These are phyloP conservation scores for Edolisoma coerulescens DNA, from an alignment of 2,113 vertebrate genomes.

Conservation along the genomic window DNA sequence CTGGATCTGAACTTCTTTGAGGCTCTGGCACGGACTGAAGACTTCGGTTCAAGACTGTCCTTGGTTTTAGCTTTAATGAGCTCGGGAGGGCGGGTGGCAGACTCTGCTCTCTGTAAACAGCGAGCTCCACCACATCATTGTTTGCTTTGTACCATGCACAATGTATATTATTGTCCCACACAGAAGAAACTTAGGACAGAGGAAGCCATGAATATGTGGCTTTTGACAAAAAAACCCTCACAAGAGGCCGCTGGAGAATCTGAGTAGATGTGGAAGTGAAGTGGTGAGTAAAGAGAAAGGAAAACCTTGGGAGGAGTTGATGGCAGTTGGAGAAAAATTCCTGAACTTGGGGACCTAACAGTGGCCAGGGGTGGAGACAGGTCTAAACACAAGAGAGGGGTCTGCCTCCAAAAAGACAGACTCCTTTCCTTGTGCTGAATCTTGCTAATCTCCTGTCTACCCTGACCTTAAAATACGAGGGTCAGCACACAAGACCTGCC, in stretches of 20 bases:
- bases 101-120: neutral
- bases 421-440: neutral
- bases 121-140: neutral
- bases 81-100: accelerated
- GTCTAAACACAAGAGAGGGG: neutral
- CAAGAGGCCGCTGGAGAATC: neutral
- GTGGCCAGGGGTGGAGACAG: neutral
- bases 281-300: neutral
- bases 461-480: neutral
- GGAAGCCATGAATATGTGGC: neutral
- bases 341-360: neutral
- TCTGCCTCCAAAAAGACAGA: neutral
- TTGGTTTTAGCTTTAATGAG: slow-evolving; percentile 9
- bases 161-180: neutral
- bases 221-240: neutral
- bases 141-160: neutral
- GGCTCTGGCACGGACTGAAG: neutral
- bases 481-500: neutral
- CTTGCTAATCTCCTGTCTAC: neutral
- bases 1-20: neutral
- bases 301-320: neutral
- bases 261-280: neutral
- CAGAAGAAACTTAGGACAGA: neutral
- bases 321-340: neutral
- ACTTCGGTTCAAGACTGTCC: neutral